phyloP scores from a whole-genome alignment of 2,113 vertebrate genomes.

The Upupa epops region DNA sequence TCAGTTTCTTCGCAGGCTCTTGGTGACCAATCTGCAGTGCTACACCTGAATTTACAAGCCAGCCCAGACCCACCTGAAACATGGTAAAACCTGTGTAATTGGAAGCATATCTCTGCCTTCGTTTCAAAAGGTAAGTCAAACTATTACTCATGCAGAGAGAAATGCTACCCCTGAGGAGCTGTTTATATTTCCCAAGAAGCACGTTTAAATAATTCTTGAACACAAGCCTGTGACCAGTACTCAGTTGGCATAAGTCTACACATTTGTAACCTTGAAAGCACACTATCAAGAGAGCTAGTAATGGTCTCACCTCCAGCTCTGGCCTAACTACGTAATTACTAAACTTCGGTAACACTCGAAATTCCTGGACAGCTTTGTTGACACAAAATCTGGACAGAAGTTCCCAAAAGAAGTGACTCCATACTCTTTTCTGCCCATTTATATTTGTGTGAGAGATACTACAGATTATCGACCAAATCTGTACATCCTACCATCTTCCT shows the following conservation, averaged over 20 bases:
- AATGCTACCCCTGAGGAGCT: background rate
- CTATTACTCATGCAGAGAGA: background rate
- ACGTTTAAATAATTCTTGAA: background rate
- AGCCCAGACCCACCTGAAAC: background rate
- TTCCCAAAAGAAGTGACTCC: background rate
- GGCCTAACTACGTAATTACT: background rate
- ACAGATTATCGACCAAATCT: fast-evolving
- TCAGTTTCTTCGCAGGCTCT: background rate
- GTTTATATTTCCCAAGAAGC: background rate
- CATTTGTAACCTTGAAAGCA: background rate
- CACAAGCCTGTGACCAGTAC: background rate
- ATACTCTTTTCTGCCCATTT: background rate
- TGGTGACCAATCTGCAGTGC: background rate
- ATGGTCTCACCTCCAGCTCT: background rate
- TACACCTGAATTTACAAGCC: background rate
- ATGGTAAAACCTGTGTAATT: fast-evolving
- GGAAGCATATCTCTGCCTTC: background rate
- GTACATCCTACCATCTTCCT: background rate
- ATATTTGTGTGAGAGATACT: background rate
- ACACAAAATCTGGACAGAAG: background rate
- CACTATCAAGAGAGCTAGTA: background rate
- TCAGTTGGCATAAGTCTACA: background rate
- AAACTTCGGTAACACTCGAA: background rate
- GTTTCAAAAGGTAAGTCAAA: background rate
- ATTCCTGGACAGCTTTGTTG: background rate